Base-by-base conservation (phyloP, 2,113 vertebrate genomes). In the Hydrolagus affinis region DNA sequence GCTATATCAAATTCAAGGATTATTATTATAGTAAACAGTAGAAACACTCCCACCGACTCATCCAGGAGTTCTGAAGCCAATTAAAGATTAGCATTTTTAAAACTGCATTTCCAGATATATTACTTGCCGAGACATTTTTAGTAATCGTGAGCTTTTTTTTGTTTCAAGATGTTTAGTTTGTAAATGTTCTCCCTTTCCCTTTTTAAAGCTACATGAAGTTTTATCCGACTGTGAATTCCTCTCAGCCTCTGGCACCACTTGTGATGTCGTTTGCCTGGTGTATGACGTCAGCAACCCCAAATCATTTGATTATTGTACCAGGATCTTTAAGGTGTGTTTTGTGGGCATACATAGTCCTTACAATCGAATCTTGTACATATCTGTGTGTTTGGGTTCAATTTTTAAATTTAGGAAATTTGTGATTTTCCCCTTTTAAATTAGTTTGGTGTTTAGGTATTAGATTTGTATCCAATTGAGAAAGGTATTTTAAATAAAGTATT, bases 261-360 rank as follows among this genome's bases (percentile, higher is more conserved):
- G 97, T 3, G 98, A 99, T 64, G 97, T 95, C 76, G 94, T 98
- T 30, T 99, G 97, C 90, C 91, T 99, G 89, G 94, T 99, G 0
- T 99, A 98, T 86, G 97, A 99, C 88, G 87, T 97, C 92, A 97
- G 93, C 92, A 95, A 96, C 86, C 94, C 98, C 0, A 93, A 91
- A 87, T 98, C 98, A 66, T 99, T 99, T 92, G 97, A 98, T 86
- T 98, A 97, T 92, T 98, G 96, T 86, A 95, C 95, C 89, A 97
- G 95, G 90, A 94, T 96, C 87, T 99, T 96, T 93, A 99, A 99
- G 97, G 98, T 98, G 68, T 25, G 23, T 70, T 66, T 44, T 0
- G 3, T 44, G 10, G n/a, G 6, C 44, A 44, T 44, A 6, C 44
- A 44, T 44, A 44, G 44, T 44, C 44, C 44, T 44, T 30, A 32